A percentile compares a stretch with the other conserved stretches of the same genome.
Conservation (phyloP, 2,113 vertebrate species). For the Eubucco bourcierii region DNA sequence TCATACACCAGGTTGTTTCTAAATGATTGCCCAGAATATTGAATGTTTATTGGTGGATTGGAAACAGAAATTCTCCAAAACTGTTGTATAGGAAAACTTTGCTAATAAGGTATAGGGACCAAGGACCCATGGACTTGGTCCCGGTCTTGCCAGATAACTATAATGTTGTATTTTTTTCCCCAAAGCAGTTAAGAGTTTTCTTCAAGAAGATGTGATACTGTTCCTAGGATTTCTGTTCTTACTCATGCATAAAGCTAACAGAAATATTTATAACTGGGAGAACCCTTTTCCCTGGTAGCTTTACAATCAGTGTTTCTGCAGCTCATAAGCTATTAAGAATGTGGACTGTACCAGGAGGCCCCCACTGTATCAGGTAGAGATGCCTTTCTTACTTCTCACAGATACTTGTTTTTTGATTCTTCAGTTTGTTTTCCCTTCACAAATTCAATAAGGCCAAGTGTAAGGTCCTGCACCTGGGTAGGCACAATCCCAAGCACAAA, state of each 20-base stretch:
- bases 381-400: neutral
- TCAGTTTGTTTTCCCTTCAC: neutral
- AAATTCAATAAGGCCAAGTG: too few relatives aligned
- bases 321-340: neutral
- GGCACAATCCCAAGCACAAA: too few relatives aligned
- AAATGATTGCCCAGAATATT: neutral
- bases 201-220: neutral
- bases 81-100: neutral
- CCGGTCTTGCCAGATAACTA: neutral
- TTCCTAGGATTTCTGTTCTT: neutral
- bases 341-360: neutral
- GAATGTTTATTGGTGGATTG: neutral
- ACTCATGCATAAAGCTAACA: neutral
- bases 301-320: neutral
- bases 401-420: neutral
- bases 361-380: neutral
- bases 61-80: neutral
- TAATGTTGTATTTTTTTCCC: neutral
- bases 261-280: neutral
- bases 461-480: too few relatives aligned
- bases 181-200: neutral
- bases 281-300: neutral
- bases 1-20: neutral
- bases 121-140: neutral
- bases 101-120: neutral